Conservation (phyloP, 2,113 vertebrate species). For the Seriola rivoliana region DNA sequence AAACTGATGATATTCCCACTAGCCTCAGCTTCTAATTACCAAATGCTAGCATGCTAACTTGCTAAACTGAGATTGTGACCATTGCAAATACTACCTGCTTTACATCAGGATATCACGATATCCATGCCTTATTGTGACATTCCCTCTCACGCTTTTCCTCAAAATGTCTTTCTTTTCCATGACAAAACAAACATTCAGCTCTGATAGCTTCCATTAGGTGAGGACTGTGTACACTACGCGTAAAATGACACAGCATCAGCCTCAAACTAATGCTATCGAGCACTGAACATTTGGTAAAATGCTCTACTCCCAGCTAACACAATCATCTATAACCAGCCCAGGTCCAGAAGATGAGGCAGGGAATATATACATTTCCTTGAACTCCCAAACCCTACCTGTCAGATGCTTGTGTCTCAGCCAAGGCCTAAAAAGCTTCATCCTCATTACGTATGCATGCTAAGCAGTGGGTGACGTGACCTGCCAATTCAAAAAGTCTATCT, state of each 20-base stretch:
- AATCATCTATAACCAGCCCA: constrained; percentile 68
- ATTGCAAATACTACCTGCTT: background rate
- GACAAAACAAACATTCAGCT: constrained; percentile 55
- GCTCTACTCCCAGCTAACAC: constrained; percentile 71
- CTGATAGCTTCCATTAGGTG: constrained; percentile 66
- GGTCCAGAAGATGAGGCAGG: constrained; percentile 71
- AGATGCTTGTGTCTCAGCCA: constrained; percentile 81
- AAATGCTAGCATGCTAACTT: constrained; percentile 16
- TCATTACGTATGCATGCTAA: constrained; percentile 84
- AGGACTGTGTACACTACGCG: constrained; percentile 34
- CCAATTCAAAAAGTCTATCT: constrained; percentile 86
- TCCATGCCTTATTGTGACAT: background rate
- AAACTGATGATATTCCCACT: background rate
- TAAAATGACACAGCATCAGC: constrained; percentile 65
- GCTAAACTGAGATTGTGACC: background rate
- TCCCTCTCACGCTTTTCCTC: background rate
- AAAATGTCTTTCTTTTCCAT: constrained; percentile 30
- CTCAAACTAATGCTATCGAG: constrained; percentile 70
- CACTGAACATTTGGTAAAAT: constrained; percentile 76
- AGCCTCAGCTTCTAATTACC: background rate
- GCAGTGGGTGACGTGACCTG: constrained; percentile 82
- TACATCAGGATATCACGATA: background rate
- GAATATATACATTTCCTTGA: constrained; percentile 76
- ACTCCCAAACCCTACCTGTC: constrained; percentile 81
- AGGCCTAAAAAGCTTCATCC: constrained; percentile 77